Conservation (phyloP, 2,888 invertebrate species). For the Tenthredo amoena region DNA sequence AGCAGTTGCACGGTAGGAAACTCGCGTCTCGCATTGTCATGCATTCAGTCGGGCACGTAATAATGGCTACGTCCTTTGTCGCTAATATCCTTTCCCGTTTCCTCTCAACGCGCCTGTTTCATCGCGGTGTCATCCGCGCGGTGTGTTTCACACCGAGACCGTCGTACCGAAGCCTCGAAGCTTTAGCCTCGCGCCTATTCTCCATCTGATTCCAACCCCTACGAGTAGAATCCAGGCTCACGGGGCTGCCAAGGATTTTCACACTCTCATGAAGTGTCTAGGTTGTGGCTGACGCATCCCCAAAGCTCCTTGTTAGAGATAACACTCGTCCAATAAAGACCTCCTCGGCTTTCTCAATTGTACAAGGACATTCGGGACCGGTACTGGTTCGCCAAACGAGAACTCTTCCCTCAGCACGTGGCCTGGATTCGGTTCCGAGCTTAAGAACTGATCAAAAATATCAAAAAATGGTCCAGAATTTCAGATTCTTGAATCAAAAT, state of each 20-base stretch:
- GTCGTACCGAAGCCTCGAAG: not conserved
- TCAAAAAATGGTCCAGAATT: not conserved
- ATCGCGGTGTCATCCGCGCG: not conserved
- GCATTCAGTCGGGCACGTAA: conserved; percentile 68
- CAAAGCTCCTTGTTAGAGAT: not conserved
- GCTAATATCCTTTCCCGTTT: conserved; percentile 61
- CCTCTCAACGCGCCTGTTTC: not conserved
- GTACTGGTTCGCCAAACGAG: not conserved
- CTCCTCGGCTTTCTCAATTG: not conserved
- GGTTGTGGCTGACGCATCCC: conserved; percentile 23
- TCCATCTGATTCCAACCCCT: not conserved
- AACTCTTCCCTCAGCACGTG: not conserved
- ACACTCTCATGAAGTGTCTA: conserved; percentile 40
- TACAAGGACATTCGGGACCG: conserved; percentile 3
- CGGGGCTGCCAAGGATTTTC: conserved; percentile 1
- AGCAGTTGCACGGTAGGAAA: conserved; percentile 27
- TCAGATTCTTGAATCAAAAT: not conserved
- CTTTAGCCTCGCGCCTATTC: not conserved
- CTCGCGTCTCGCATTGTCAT: conserved; percentile 67
- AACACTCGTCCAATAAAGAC: conserved; percentile 40
- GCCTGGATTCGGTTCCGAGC: not conserved
- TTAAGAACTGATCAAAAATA: not conserved
- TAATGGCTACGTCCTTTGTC: conserved; percentile 69
- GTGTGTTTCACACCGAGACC: not conserved
- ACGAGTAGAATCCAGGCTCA: not conserved